Base-by-base conservation (phyloP, 2,888 invertebrate genomes). In the Campaea margaritaria region DNA sequence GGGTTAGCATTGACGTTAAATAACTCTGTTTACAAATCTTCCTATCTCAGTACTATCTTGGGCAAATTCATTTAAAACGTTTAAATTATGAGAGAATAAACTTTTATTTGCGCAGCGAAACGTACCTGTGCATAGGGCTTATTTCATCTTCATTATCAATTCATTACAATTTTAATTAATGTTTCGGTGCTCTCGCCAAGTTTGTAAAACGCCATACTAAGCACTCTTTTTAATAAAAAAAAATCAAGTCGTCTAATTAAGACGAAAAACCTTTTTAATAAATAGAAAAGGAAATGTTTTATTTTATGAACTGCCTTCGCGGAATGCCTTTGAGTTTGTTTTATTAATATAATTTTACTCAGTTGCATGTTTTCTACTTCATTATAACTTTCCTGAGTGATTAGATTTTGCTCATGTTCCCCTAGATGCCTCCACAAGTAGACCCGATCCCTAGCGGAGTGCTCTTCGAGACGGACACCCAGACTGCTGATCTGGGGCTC, bases 381-480 rank as follows among this genome's bases (percentile, higher is more conserved):
- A 12, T 38, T n/a, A n/a, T n/a, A n/a, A n/a, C n/a, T n/a, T n/a
- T n/a, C n/a, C n/a, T n/a, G n/a, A n/a, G n/a, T n/a, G n/a, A n/a
- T n/a, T n/a, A n/a, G n/a, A n/a, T n/a, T n/a, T n/a, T n/a, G n/a
- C n/a, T n/a, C n/a, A n/a, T 31, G 14, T 64, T 78, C 12, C 63
- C 79, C 79, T 86, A 72, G 62, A 94, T 94, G 94, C 93, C 94
- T 71, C 94, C 94, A 67, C 92, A 93, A 81, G 89, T 92, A 62
- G 92, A 93, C 67, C 90, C 91, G 11, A 79, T 79, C 31, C 81
- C 84, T 0, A 92, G 91, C 64, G 94, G 95, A 46, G 95, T 95
- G 47, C 86, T 95, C 41, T 94, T 94, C 70, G 95, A 95, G 79
- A 86, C 91, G 15, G 95, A 95, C 79, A 94, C 94, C 2, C 95